These are phyloP conservation scores for Hirtodrosophila alboralis DNA, from an alignment of 2,888 invertebrate genomes.

Conservation along the genomic window DNA sequence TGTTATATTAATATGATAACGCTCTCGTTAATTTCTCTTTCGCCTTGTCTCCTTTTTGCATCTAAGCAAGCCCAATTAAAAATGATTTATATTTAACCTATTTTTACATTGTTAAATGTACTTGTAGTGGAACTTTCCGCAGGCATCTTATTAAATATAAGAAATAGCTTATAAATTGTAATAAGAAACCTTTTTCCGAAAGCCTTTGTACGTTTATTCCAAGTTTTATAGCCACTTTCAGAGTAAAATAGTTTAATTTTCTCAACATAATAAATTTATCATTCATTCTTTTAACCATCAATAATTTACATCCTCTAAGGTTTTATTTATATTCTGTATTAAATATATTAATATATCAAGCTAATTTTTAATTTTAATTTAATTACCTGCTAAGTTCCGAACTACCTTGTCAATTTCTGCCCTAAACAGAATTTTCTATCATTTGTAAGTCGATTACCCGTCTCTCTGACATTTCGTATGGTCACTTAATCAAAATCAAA, in stretches of 20 bases:
- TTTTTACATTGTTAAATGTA: slow-evolving; percentile 19
- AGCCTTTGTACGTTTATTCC: background rate
- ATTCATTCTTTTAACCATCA: too few relatives aligned
- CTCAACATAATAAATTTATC: slow-evolving; percentile 11
- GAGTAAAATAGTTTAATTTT: background rate
- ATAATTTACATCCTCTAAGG: too few relatives aligned
- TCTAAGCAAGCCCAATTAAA: slow-evolving; percentile 35
- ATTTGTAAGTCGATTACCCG: slow-evolving; percentile 10
- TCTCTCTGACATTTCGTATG: slow-evolving; percentile 3
- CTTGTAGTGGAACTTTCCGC: too few relatives aligned
- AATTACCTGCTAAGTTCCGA: slow-evolving; percentile 20
- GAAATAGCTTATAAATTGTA: slow-evolving; percentile 35
- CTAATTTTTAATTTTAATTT: slow-evolving; percentile 45
- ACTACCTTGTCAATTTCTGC: background rate
- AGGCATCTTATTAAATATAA: slow-evolving; percentile 13
- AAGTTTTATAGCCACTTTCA: slow-evolving; percentile 6
- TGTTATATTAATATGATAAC: too few relatives aligned
- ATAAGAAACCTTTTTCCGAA: slow-evolving; percentile 10
- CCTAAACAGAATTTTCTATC: background rate
- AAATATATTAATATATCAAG: too few relatives aligned
- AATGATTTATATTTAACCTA: slow-evolving; percentile 36
- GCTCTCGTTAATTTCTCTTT: slow-evolving; percentile 30
- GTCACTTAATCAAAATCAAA: slow-evolving; percentile 18
- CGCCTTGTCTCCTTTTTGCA: slow-evolving; percentile 10
- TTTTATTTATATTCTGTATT: too few relatives aligned